Base-by-base conservation (phyloP, 2,888 invertebrate genomes). In the Drosophila colorata region DNA sequence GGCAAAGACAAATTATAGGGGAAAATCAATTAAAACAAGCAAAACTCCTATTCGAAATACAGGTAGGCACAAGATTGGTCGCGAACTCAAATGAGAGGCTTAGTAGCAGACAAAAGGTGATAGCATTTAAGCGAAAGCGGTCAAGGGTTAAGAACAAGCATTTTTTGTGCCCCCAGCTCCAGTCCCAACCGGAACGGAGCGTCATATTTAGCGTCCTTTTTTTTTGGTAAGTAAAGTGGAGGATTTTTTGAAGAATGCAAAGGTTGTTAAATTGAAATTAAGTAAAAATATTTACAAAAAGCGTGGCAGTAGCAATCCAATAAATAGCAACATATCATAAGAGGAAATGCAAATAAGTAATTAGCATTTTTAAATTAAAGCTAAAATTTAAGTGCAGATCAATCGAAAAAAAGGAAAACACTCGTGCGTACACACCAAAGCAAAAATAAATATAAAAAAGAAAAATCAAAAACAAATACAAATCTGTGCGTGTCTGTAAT, bases 211-310 rank as follows among this genome's bases (percentile, higher is more conserved):
- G 56, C 76, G 68, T 72, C 76, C 72, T 60, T 72, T 75, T 61
- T 58, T 70, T 55, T 11, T 31, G 6, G 41, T 11, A 41, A 16
- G 58, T 49, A 47, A 41, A 28, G 67, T 37, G 53, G 47, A 38
- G 56, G 57, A 41, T 28, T 59, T 59, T 43, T 49, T 37, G 44
- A 46, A 56, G 56, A 63, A 66, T 57, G 69, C 46, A 79, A 79
- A 83, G 84, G 84, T 84, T 85, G 89, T 85, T 87, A 69, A 76
- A 69, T 70, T 49, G 59, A 87, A 89, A 87, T 70, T 70, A 86
- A 82, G 74, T 69, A 88, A 77, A 83, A 84, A 79, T 88, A 89
- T 88, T 88, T 87, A 88, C 88, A 87, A 78, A 68, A 58, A 67
- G 59, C 57, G 20, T 13, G 48, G 71, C 65, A 69, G 44, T 44